Percentiles rank a stretch among this genome's conserved stretches.
phyloP scores from a whole-genome alignment of 2,113 vertebrate species.

The Hemicordylus capensis region DNA sequence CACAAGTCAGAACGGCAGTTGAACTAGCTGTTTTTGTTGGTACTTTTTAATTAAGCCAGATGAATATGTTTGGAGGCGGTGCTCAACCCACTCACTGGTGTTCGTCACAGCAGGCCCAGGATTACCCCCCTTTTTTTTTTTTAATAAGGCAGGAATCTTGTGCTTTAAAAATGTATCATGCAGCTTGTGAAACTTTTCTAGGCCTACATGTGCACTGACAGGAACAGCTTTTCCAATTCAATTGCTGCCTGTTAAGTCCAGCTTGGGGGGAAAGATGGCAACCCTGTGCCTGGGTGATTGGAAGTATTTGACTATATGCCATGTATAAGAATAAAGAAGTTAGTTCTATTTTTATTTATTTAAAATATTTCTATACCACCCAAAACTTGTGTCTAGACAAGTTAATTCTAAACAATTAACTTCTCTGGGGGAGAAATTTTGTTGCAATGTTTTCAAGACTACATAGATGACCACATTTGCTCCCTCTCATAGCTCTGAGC shows the following conservation, averaged over 20 bases:
- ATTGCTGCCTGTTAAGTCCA: neutral
- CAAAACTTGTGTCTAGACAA: no score
- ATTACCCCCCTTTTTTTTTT: neutral
- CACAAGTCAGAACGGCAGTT: conserved; percentile 2
- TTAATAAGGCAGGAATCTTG: no score
- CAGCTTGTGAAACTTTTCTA: no score
- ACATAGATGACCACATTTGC: neutral
- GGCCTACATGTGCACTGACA: neutral
- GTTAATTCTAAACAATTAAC: neutral
- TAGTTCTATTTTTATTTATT: no score
- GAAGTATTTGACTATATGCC: no score
- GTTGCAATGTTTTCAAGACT: neutral
- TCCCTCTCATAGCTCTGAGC: neutral
- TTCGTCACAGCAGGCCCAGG: neutral
- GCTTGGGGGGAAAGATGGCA: neutral
- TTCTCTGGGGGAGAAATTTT: neutral
- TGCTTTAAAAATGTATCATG: neutral
- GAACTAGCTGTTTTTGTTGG: conserved; percentile 16
- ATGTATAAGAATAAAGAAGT: no score
- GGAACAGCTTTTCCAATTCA: neutral
- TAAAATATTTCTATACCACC: no score
- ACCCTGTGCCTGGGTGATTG: neutral
- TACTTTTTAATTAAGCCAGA: neutral
- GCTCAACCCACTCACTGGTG: neutral
- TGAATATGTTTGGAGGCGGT: neutral